phyloP scores from a whole-genome alignment of 2,113 vertebrate species.

The Pimephales promelas region DNA sequence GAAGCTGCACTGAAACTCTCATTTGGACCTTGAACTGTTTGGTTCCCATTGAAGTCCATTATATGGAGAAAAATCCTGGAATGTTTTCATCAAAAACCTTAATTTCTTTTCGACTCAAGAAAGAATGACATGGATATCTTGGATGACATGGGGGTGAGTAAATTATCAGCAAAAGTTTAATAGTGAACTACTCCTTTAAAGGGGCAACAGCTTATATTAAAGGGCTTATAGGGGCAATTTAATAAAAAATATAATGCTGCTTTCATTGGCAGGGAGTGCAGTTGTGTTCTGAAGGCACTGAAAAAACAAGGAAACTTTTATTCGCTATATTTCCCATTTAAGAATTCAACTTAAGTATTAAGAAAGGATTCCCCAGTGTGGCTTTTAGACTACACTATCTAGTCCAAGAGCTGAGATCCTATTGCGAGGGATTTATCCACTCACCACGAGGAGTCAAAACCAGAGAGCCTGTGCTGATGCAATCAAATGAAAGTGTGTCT shows the following conservation, averaged over 20 bases:
- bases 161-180: no score
- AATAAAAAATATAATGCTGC: background rate
- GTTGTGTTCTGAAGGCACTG: background rate
- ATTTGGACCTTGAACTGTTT: no score
- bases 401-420: slow-evolving; percentile 4
- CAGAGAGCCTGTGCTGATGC: slow-evolving; percentile 19
- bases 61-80: no score
- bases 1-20: no score
- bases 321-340: background rate
- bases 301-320: background rate
- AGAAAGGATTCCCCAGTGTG: background rate
- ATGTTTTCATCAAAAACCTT: no score
- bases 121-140: no score
- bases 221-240: no score
- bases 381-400: background rate
- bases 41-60: no score
- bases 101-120: no score
- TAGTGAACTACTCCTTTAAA: no score
- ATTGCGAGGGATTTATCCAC: background rate
- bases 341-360: background rate
- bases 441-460: background rate
- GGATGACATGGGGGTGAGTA: no score
- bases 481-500: slow-evolving; percentile 42
- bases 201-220: no score
- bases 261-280: background rate